Evolutionary conservation across 2,888 invertebrate species (phyloP), one percentile per base, ranked within the genome.

Genomic region (Miltochrista miniata): DNA sequence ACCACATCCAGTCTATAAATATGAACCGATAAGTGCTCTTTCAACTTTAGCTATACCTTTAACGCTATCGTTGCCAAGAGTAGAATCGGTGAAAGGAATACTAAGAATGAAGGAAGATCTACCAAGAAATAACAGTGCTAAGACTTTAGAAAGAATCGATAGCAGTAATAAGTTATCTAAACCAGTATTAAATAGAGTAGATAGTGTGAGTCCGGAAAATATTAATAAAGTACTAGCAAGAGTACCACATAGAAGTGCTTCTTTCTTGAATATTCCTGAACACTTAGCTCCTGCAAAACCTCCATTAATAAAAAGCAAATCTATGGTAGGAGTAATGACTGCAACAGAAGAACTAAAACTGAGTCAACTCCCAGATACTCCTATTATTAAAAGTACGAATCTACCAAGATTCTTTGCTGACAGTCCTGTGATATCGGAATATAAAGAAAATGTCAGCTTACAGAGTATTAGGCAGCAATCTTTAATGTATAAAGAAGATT

Each of bases 391-490:
- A 46, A 91, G 92, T 54, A 85, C 75, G 38, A 91, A 92, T 50
- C 62, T 92, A 11, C 92, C 92, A 2, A 84, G 85, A 49, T 92
- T 92, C 72, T 92, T 92, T 44, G 84, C 83, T 9, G 90, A 90
- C 18, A 82, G 80, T 45, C 89, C 92, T 3, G 69, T 83, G 0
- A 52, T 89, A 4, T 74, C 82, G 0, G 89, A 86, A 63, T 92
- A 90, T 47, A 92, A 79, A 58, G 85, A 78, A 0, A 90, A 92
- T n/a, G 88, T 81, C 0, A 88, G 86, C 36, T 65, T 92, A 29
- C 86, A 90, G 54, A 87, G 90, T 54, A 87, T 92, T 12, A 92
- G 93, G 51, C 93, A 93, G 68, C 89, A 93, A 39, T 90, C 93
- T 0, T 58, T 86, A 59, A 81, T 88, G 80, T 87, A 88, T 31